phyloP scores from a whole-genome alignment of 64 coral and sea anemone species.

The Pocillopora verrucosa region DNA sequence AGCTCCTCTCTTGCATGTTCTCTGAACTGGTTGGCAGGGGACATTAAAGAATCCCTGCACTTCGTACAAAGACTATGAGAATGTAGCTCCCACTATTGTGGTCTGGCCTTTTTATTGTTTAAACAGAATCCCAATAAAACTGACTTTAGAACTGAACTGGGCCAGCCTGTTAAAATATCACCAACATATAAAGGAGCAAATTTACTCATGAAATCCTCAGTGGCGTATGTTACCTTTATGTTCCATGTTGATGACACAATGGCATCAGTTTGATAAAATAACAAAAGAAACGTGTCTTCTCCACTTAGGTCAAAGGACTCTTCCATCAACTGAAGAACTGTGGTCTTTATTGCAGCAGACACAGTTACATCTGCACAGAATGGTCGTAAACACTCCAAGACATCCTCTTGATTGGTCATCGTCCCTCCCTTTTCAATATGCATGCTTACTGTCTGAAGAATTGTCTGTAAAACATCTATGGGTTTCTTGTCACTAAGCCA shows the following conservation, averaged over 20 bases:
- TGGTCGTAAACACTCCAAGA: conserved; percentile 65
- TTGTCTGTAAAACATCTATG: conserved; percentile 44
- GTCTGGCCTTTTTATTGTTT: no score
- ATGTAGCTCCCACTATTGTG: no score
- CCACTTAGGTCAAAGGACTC: conserved; percentile 82
- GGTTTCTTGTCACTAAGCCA: not conserved
- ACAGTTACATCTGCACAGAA: conserved; percentile 85
- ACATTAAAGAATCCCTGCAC: no score
- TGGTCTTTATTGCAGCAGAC: conserved; percentile 67
- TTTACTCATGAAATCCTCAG: not conserved
- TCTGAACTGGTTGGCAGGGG: no score
- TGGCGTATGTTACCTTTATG: conserved; percentile 49
- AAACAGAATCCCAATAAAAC: no score
- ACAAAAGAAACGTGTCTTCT: conserved; percentile 82
- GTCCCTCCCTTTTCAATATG: conserved; percentile 57
- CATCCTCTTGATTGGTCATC: conserved; percentile 74
- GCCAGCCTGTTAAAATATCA: no score
- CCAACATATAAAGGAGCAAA: not conserved
- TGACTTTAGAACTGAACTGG: not conserved
- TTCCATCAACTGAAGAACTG: conserved; percentile 75
- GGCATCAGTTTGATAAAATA: conserved; percentile 93
- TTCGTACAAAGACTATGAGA: no score
- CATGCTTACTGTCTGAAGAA: conserved; percentile 41
- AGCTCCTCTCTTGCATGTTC: no score
- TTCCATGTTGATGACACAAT: conserved; percentile 80